Conservation (phyloP, 2,113 vertebrate species). For the Cacatua alba region DNA sequence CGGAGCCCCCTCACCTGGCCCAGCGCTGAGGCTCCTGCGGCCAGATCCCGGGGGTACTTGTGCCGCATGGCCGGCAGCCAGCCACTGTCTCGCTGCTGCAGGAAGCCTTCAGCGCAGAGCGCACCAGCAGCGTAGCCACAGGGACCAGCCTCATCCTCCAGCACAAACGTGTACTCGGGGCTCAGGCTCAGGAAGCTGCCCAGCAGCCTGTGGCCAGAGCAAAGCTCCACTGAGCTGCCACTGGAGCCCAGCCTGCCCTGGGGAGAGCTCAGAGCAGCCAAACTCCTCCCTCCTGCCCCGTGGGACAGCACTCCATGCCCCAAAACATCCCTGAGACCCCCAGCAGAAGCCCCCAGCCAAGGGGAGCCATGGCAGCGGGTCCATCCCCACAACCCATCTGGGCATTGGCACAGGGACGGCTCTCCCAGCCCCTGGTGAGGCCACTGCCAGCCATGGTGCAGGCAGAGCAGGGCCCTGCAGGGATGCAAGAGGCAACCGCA, state of each 20-base stretch:
- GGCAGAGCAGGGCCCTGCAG: not conserved
- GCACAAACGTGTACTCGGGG: constrained; percentile 84
- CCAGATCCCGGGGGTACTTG: constrained; percentile 34
- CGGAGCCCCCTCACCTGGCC: constrained; percentile 35
- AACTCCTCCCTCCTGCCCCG: not conserved
- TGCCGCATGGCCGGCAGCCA: constrained; percentile 80
- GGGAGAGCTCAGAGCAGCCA: not conserved
- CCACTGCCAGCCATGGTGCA: not conserved
- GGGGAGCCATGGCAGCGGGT: not conserved
- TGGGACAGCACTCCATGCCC: not conserved
- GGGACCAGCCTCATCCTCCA: constrained; percentile 83
- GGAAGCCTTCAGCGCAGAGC: constrained; percentile 79
- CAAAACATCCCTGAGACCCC: not conserved
- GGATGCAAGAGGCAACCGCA: accelerated
- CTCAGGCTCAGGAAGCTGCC: constrained; percentile 83
- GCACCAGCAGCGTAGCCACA: constrained; percentile 82
- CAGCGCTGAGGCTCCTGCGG: not conserved
- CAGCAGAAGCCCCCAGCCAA: not conserved
- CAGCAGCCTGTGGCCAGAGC: constrained; percentile 71
- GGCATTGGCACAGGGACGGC: not conserved
- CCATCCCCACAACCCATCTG: not conserved
- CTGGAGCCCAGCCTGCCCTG: not conserved
- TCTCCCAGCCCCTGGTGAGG: not conserved
- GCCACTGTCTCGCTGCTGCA: constrained; percentile 79
- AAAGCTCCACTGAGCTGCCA: not conserved